Evolutionary conservation across 1,140 invertebrate genomes (phyloP), one percentile per base, ranked within the genome.

Genomic region (Anoplophora glabripennis): DNA sequence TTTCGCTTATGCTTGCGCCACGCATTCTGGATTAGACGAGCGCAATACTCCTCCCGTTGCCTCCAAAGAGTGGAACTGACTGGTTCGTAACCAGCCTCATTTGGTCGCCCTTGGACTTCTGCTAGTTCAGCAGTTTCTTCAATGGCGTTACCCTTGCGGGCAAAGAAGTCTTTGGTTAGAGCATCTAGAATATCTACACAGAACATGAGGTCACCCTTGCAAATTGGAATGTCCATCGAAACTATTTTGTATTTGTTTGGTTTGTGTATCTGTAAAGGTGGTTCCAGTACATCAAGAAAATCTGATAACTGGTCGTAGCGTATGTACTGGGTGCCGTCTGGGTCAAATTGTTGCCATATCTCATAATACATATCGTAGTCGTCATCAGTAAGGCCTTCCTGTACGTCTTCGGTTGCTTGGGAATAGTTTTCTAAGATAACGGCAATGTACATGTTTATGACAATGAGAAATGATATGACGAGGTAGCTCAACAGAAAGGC

Each of bases 341-440:
- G 95, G 79, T 99, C 96, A 78, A 94, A 99, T 70, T 94, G 89
- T 75, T 98, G 94, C 96, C 96, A 99, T 65, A 98, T 96, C 79
- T 98, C 96, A 76, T 99, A 99, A 79, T 97, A 99, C 94, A 98
- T 97, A 75, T 99, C 96, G 80, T 98, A 98, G 76, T 99, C 96
- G 78, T 99, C 96, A 75, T 97, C 94, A 33, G 96, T 98, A 41
- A 98, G 82, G 70, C 96, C 95, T 78, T 98, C 95, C 75, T 98
- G 95, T 41, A 98, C 96, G 77, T 98, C 96, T 80, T 98, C 96
- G 40, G 95, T 98, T 34, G 96, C 96, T 69, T 83, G 81, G 55
- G 93, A 96, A 79, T 98, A 99, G 79, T 98, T 99, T 79, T 99
- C 96, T 77, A 99, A 86, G 78, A 99, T 98, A 75, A 98, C 94